Conservation (phyloP, 2,797 vertebrate genomes). For the Pristis pectinata region DNA sequence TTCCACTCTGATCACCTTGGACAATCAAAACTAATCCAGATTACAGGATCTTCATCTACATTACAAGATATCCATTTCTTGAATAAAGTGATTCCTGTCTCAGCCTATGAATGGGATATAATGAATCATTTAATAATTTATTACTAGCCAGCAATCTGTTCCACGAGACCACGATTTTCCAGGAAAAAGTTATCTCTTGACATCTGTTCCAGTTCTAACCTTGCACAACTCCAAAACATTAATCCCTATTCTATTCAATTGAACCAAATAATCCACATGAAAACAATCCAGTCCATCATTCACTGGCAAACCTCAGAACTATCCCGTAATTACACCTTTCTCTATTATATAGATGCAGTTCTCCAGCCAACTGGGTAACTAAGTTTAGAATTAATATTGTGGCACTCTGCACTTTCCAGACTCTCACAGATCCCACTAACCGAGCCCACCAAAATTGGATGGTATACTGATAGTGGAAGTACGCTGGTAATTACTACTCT, state of each 20-base stretch:
- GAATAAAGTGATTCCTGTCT: neutral
- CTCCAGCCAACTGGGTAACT: neutral
- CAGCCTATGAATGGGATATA: neutral
- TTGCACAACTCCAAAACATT: neutral
- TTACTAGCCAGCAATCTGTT: neutral
- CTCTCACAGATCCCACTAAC: neutral
- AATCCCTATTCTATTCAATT: too few relatives aligned
- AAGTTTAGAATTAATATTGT: neutral
- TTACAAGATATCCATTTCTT: neutral
- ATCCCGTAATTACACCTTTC: neutral
- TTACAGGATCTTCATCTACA: neutral
- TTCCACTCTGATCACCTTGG: neutral
- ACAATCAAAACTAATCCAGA: too few relatives aligned
- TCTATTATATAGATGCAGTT: neutral
- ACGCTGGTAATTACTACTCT: neutral
- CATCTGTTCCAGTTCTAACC: neutral
- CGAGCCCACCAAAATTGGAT: neutral
- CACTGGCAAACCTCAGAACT: neutral
- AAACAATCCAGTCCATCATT: neutral
- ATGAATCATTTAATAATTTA: neutral
- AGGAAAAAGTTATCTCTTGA: neutral
- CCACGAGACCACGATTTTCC: neutral
- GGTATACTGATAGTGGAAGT: neutral
- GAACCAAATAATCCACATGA: neutral
- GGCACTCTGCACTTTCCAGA: neutral